A percentile compares a stretch with the other conserved stretches of the same genome.
These are phyloP conservation scores for Heptranchias perlo DNA, from an alignment of 2,113 vertebrate species.

Conservation along the genomic window DNA sequence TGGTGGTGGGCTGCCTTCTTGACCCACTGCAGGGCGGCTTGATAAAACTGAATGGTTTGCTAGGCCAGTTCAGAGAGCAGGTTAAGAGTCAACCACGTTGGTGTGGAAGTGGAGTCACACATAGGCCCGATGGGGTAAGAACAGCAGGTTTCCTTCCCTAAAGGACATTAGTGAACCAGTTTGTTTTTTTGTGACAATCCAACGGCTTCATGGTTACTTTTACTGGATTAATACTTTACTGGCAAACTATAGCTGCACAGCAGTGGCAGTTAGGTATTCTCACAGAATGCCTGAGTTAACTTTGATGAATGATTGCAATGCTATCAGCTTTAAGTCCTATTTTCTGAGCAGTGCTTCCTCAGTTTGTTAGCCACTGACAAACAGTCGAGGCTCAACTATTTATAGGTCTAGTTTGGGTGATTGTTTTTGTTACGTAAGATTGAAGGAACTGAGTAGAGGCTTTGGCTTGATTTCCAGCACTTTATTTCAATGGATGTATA, in stretches of 20 bases:
- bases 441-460: not conserved
- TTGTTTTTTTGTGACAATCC: not conserved
- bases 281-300: not conserved
- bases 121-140: not conserved
- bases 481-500: not conserved
- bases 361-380: not conserved
- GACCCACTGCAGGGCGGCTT: not conserved
- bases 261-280: not conserved
- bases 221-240: not conserved
- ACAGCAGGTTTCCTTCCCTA: not conserved
- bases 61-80: not conserved
- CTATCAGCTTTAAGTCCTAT: not conserved
- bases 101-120: too few relatives aligned
- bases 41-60: not conserved
- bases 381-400: not conserved
- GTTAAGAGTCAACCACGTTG: not conserved
- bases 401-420: not conserved
- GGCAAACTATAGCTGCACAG: not conserved
- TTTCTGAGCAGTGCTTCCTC: constrained; percentile 1
- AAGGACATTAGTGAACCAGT: not conserved
- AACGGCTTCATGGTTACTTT: not conserved
- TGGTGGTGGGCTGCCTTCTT: not conserved
- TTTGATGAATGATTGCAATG: not conserved
- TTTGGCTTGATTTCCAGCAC: not conserved
- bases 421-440: not conserved